Evolutionary conservation across 2,113 vertebrate species (phyloP).

Genomic region (Synodontis membranacea): DNA sequence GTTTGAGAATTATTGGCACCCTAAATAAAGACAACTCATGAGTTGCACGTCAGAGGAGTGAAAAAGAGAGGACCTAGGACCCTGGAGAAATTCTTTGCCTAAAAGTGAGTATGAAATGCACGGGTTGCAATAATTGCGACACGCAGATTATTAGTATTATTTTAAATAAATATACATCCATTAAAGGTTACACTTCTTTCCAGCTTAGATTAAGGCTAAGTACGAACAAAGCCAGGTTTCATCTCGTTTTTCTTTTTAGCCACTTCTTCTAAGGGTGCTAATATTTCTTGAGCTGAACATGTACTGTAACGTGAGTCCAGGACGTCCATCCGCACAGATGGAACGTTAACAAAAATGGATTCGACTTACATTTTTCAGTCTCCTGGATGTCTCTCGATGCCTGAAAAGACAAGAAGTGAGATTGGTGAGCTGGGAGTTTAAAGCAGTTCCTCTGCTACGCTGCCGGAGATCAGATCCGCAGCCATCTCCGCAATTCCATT

Average conservation of each 20-base stretch:
- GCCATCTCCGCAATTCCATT: not conserved
- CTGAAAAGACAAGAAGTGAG: conserved; percentile 63
- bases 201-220: too few relatives aligned
- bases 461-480: not conserved
- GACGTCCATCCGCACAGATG: not conserved
- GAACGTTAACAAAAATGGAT: not conserved
- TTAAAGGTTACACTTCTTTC: not conserved
- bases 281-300: not conserved
- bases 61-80: not conserved
- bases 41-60: not conserved
- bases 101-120: not conserved
- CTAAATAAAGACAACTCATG: not conserved
- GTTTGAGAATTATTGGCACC: not conserved
- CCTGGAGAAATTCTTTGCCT: not conserved
- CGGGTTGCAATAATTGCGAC: not conserved
- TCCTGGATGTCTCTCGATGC: conserved; percentile 85
- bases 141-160: too few relatives aligned
- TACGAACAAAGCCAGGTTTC: too few relatives aligned
- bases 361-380: conserved; percentile 94
- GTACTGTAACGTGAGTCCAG: not conserved
- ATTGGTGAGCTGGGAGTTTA: not conserved
- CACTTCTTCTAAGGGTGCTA: not conserved
- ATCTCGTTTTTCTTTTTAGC: not conserved
- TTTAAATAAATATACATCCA: not conserved
- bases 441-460: not conserved